phyloP scores from a whole-genome alignment of 2,888 invertebrate species.

The Euphydryas editha region DNA sequence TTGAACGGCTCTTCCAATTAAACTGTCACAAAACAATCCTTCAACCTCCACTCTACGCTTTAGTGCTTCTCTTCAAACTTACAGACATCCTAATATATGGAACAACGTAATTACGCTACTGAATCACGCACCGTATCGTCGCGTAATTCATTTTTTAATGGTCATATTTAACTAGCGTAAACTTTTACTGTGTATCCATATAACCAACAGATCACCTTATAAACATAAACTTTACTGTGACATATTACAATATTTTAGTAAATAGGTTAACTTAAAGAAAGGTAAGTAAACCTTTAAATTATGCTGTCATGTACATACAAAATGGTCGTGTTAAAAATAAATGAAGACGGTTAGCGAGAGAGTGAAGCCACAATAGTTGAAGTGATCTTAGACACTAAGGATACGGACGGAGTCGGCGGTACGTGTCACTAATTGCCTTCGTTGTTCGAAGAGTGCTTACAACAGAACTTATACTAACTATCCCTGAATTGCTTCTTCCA shows the following conservation, averaged over 20 bases:
- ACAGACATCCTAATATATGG: constrained; percentile 28
- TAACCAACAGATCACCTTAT: too few relatives aligned
- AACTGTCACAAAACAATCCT: constrained; percentile 59
- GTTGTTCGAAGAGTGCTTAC: constrained; percentile 54
- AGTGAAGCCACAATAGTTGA: constrained; percentile 33
- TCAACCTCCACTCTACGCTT: constrained; percentile 39
- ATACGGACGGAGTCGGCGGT: constrained; percentile 59
- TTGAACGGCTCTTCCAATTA: constrained; percentile 67
- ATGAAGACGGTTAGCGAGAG: constrained; percentile 29
- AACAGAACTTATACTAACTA: constrained; percentile 15
- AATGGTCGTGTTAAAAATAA: constrained; percentile 37
- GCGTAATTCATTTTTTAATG: constrained; percentile 24
- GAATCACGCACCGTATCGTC: constrained; percentile 25
- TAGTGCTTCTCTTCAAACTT: constrained; percentile 26
- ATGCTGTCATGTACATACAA: constrained; percentile 1
- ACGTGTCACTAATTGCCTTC: constrained; percentile 73
- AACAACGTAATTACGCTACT: constrained; percentile 26
- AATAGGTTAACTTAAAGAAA: background rate
- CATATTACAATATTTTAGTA: too few relatives aligned
- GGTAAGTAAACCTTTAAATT: background rate
- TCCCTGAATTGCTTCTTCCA: constrained; percentile 23
- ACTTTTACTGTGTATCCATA: background rate
- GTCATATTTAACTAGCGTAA: constrained; percentile 4
- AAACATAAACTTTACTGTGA: too few relatives aligned
- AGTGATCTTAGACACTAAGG: constrained; percentile 47